These are phyloP conservation scores for Alloscopus bannaensis DNA, from an alignment of 2,888 invertebrate species.

Conservation along the genomic window DNA sequence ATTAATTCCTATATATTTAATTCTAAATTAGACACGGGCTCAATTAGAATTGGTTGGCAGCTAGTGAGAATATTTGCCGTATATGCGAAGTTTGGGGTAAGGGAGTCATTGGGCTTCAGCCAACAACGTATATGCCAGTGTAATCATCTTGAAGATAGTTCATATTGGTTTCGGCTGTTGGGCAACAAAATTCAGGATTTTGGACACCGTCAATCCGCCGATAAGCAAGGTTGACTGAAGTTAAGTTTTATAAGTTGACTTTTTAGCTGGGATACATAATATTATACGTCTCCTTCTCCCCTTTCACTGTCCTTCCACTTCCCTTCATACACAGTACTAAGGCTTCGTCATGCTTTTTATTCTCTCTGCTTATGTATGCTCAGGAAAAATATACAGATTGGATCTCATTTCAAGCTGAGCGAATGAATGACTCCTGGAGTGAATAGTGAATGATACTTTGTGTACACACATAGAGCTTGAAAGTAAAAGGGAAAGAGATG, in stretches of 20 bases:
- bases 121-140: no score
- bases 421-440: slow-evolving; percentile 10
- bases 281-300: no score
- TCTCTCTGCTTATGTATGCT: not conserved
- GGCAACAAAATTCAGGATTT: no score
- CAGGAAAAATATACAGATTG: slow-evolving; percentile 2
- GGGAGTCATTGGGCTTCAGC: no score
- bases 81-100: no score
- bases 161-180: slow-evolving; percentile 1
- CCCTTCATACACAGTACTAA: not conserved
- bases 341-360: not conserved
- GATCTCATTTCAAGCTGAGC: slow-evolving; percentile 25
- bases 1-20: no score
- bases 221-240: not conserved
- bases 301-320: not conserved
- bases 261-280: not conserved
- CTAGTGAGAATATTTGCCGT: no score
- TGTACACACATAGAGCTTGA: slow-evolving; percentile 17
- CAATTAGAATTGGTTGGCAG: no score
- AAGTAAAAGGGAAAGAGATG: not conserved
- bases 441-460: slow-evolving; percentile 16
- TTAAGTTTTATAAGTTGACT: not conserved
- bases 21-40: no score
- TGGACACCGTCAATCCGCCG: no score
- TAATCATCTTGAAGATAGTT: slow-evolving; percentile 1